Evolutionary conservation across 1,140 invertebrate species (phyloP), one percentile per base, ranked within the genome.

Genomic region (Dinoponera quadriceps): DNA sequence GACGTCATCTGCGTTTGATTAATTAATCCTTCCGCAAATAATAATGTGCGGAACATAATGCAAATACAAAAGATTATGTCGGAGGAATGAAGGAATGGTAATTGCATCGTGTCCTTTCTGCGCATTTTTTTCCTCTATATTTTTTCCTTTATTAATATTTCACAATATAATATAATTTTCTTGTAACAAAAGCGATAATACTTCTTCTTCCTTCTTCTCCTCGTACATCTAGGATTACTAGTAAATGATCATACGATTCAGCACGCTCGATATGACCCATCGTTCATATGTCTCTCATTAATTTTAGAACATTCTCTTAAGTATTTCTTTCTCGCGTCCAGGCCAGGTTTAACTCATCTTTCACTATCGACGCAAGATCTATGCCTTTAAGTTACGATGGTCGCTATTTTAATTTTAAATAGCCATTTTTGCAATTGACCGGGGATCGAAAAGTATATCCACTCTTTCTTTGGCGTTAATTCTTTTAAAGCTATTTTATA

Each of bases 391-490:
- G 78, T 87, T 87, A 78, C 33, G 22, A 68, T 75, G 49, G 77
- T 57, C 87, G 87, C 83, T 83, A 63, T 69, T 73, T 83, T 87
- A 82, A 27, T 62, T 29, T 82, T 85, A 88, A 85, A 33, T 81
- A 87, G 65, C 29, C 9, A 51, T 72, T 59, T 9, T 9, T 44
- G n/a, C 13, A 33, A 44, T 68, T 55, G 20, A 77, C 16, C 33
- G 29, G 11, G 18, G 9, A 65, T 65, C 11, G 16, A 33, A 38
- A 66, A 4, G 29, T 13, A 18, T 18, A 13, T 29, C 22, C 20
- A 18, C 1, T 9, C 16, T 54, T 77, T 14, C 11, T 63, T 18
- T 5, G 5, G 22, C 18, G 20, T 66, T n/a, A 3, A 14, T 29
- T 63, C 20, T 68, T 27, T 20, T 33, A 5, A 0, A 63, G 33